A percentile compares a stretch with the other conserved stretches of the same genome.
phyloP scores from a whole-genome alignment of 2,113 vertebrate genomes.

The Peromyscus californicus region DNA sequence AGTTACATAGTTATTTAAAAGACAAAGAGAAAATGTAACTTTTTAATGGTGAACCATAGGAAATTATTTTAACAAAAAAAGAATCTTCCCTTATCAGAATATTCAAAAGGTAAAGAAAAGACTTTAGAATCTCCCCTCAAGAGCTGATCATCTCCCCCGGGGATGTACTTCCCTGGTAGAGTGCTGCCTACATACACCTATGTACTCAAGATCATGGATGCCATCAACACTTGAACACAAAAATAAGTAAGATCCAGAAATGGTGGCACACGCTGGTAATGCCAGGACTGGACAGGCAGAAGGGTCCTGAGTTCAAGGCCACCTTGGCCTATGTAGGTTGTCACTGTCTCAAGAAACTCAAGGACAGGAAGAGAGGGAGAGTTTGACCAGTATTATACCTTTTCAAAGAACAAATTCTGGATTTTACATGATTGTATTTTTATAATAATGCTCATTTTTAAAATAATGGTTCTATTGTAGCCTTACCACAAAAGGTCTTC shows the following conservation, averaged over 20 bases:
- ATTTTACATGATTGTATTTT: neutral
- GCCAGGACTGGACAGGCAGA: neutral
- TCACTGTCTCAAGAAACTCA: neutral
- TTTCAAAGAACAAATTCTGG: neutral
- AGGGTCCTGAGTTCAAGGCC: neutral
- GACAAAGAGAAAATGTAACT: neutral
- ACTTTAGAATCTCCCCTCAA: neutral
- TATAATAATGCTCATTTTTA: neutral
- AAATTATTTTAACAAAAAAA: slow-evolving; percentile 1
- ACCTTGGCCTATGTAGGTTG: neutral
- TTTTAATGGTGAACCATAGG: neutral
- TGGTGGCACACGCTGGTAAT: neutral
- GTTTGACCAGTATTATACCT: no score
- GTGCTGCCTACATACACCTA: neutral
- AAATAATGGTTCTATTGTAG: neutral
- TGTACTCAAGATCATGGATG: neutral
- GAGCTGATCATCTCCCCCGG: neutral
- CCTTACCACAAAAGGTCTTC: neutral
- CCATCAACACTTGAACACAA: neutral
- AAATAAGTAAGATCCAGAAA: neutral
- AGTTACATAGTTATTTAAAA: neutral
- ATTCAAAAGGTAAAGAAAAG: neutral
- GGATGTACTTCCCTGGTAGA: neutral
- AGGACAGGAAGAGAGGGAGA: neutral
- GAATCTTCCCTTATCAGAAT: neutral